Conservation (phyloP, 2,797 vertebrate genomes). For the Tolypeutes matacus region DNA sequence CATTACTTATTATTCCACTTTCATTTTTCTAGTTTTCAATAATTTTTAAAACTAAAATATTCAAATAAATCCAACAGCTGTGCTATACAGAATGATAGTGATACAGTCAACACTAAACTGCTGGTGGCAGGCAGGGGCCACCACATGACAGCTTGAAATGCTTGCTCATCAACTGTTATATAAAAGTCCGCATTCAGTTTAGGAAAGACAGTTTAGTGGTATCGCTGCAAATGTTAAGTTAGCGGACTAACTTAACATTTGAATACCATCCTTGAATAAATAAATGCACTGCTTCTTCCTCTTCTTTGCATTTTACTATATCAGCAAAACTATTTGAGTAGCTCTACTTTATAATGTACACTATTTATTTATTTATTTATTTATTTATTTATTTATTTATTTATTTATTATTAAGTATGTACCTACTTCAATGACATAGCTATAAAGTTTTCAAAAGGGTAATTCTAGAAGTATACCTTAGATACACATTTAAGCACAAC, state of each 20-base stretch:
- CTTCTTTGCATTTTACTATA: not conserved
- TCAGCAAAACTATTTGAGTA: not conserved
- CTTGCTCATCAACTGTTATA: not conserved
- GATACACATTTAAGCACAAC: not conserved
- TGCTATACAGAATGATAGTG: not conserved
- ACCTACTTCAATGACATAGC: no score
- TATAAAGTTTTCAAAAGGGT: constrained; percentile 57
- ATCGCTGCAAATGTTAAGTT: not conserved
- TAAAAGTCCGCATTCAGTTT: not conserved
- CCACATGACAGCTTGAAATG: not conserved
- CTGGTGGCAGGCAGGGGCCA: not conserved
- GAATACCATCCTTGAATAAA: constrained; percentile 2
- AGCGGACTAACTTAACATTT: no score
- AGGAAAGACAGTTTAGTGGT: not conserved
- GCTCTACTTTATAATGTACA: not conserved
- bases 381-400: no score
- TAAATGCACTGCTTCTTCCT: not conserved
- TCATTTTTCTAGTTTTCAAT: not conserved
- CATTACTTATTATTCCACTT: not conserved
- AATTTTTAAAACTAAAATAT: constrained; percentile 19
- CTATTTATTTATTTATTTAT: no score
- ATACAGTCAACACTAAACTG: not conserved
- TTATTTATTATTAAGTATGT: no score
- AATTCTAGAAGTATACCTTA: not conserved
- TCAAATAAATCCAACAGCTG: not conserved